Base-by-base conservation (phyloP, 2,797 vertebrate genomes). In the Hozukius guyotensis region DNA sequence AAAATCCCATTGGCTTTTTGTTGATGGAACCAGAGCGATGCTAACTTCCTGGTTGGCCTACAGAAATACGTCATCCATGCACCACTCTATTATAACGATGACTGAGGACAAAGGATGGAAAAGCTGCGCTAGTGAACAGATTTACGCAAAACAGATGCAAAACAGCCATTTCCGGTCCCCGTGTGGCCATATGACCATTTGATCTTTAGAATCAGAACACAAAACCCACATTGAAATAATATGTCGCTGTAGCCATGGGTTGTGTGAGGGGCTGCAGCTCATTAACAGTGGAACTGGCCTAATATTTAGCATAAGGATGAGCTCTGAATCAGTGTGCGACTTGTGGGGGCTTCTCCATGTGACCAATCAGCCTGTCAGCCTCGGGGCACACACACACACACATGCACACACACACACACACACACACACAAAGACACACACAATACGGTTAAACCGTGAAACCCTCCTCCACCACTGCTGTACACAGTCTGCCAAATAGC, bases 401-500 rank as follows among this genome's bases (percentile, higher is more conserved):
- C 56, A 3, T 38, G 22, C 72, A 10, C 49, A 69, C 56, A 29
- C 36, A 14, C 61, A 64, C 77, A 29, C 56, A 3, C 49, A 25
- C 72, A 10, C 49, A 69, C 56, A 29, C 36, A 14, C 36, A 38
- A 6, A 38, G 5, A 14, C 38, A 38, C 36, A 38, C 64, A 78
- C 63, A 87, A 69, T 75, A 83, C 7, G 12, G 73, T 84, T 89
- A 73, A 89, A 89, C 74, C 6, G 13, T 86, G 66, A 66, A 83
- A 78, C 82, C 81, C 81, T 84, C 75, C 38, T 84, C 75, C 38
- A 83, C 77, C 62, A 59, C 49, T 80, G 86, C 80, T 78, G 71
- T 66, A 73, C 12, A 55, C 82, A 83, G 64, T 73, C 81, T 72
- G 85, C 74, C 92, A 93, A 92, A 92, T 94, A 92, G 88, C 86